phyloP scores from a whole-genome alignment of 2,113 vertebrate genomes.

The Coreoperca whiteheadi region DNA sequence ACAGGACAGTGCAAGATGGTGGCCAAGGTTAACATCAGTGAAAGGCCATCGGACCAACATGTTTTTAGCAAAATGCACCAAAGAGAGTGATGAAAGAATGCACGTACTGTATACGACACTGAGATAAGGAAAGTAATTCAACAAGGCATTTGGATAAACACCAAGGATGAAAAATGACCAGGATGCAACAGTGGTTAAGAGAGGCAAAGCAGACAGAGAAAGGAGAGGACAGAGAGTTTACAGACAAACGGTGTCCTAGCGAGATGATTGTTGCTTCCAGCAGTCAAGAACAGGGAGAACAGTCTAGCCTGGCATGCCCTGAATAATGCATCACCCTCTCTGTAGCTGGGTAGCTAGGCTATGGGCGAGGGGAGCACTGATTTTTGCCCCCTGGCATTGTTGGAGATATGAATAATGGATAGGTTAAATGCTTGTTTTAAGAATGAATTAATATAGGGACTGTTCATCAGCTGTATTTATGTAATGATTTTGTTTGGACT shows the following conservation, averaged over 20 bases:
- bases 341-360: conserved; percentile 76
- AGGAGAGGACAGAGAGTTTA: conserved; percentile 41
- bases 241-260: conserved; percentile 55
- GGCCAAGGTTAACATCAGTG: neutral
- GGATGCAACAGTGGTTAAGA: conserved; percentile 37
- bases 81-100: neutral
- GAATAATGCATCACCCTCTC: conserved; percentile 80
- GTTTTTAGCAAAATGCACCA: neutral
- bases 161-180: conserved; percentile 15
- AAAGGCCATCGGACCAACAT: neutral
- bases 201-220: conserved; percentile 17
- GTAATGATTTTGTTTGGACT: conserved; percentile 53
- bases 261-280: conserved; percentile 74
- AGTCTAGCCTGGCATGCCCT: conserved; percentile 75
- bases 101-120: neutral
- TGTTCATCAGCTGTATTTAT: conserved; percentile 53
- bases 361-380: conserved; percentile 66
- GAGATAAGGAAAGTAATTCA: conserved; percentile 4
- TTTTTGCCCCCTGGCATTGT: conserved; percentile 79
- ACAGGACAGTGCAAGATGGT: neutral
- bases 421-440: conserved; percentile 79
- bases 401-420: conserved; percentile 81
- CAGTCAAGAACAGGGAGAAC: conserved; percentile 63
- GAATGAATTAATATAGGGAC: conserved; percentile 70
- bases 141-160: conserved; percentile 22